phyloP scores from a whole-genome alignment of 1,140 invertebrate species.

The Microplitis mediator region DNA sequence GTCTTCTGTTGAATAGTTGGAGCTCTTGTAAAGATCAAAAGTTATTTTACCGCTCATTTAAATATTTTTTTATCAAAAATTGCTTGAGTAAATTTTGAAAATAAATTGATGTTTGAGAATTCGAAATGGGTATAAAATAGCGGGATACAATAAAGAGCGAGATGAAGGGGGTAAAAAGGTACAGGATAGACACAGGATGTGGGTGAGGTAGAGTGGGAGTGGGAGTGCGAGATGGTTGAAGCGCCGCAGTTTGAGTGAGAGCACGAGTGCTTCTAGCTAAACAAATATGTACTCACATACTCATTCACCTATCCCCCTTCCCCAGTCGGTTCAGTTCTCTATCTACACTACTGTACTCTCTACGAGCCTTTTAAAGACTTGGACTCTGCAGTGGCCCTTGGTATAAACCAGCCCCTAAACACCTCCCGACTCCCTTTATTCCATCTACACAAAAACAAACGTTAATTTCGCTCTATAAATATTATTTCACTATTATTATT shows the following conservation, averaged over 20 bases:
- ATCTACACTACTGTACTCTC: conserved; percentile 25
- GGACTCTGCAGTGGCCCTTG: conserved; percentile 36
- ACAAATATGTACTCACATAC: conserved; percentile 62
- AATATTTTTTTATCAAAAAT: too few relatives aligned
- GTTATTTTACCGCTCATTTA: too few relatives aligned
- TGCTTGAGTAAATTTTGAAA: too few relatives aligned
- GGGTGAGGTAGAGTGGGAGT: conserved; percentile 5
- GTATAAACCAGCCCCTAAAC: neutral
- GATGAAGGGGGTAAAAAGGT: too few relatives aligned
- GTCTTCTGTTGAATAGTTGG: too few relatives aligned
- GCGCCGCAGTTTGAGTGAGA: conserved; percentile 36
- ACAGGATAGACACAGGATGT: too few relatives aligned
- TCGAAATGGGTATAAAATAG: too few relatives aligned
- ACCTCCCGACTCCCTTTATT: neutral
- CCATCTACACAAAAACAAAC: neutral
- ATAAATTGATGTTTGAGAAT: too few relatives aligned
- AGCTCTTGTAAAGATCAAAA: too few relatives aligned
- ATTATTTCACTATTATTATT: neutral
- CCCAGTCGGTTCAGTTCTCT: conserved; percentile 40
- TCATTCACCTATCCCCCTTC: conserved; percentile 51
- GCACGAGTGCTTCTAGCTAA: conserved; percentile 59
- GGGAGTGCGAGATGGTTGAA: neutral
- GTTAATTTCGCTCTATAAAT: neutral
- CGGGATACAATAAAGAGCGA: too few relatives aligned
- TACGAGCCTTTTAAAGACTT: conserved; percentile 60